A percentile compares a stretch with the other conserved stretches of the same genome.
Conservation (phyloP, 2,888 invertebrate species). For the Eupithecia vulgata region DNA sequence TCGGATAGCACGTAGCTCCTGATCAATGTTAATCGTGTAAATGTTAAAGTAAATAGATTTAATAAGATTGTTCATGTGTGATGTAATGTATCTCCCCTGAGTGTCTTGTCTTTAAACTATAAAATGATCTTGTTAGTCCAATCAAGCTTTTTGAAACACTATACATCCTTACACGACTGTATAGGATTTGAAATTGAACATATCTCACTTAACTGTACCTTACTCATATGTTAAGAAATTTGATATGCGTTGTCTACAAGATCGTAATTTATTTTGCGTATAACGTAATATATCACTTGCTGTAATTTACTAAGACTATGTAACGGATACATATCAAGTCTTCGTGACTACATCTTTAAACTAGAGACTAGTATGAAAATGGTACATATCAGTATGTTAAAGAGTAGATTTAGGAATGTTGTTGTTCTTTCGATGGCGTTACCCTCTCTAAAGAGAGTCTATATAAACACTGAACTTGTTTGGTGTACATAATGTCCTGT, state of each 20-base stretch:
- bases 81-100: slow-evolving; percentile 12
- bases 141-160: slow-evolving; percentile 38
- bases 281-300: slow-evolving; percentile 50
- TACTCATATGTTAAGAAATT: slow-evolving; percentile 35
- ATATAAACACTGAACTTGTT: background rate
- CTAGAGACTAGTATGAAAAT: slow-evolving; percentile 55
- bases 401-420: slow-evolving; percentile 77
- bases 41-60: slow-evolving; percentile 12
- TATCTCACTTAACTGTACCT: background rate
- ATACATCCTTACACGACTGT: slow-evolving; percentile 18
- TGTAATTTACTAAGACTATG: slow-evolving; percentile 53
- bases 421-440: slow-evolving; percentile 76
- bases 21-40: slow-evolving; percentile 15
- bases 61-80: slow-evolving; percentile 15
- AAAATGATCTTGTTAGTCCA: slow-evolving; percentile 23
- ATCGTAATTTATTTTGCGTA: slow-evolving; percentile 37
- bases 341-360: slow-evolving; percentile 58
- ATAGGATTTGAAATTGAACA: slow-evolving; percentile 2
- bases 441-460: slow-evolving; percentile 49
- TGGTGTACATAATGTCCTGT: background rate
- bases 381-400: slow-evolving; percentile 61
- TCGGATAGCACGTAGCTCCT: slow-evolving; percentile 16
- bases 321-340: slow-evolving; percentile 64
- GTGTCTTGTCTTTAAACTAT: slow-evolving; percentile 19
- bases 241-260: slow-evolving; percentile 45